Evolutionary conservation across 1,140 invertebrate species (phyloP).

Genomic region (Mercenaria mercenaria): DNA sequence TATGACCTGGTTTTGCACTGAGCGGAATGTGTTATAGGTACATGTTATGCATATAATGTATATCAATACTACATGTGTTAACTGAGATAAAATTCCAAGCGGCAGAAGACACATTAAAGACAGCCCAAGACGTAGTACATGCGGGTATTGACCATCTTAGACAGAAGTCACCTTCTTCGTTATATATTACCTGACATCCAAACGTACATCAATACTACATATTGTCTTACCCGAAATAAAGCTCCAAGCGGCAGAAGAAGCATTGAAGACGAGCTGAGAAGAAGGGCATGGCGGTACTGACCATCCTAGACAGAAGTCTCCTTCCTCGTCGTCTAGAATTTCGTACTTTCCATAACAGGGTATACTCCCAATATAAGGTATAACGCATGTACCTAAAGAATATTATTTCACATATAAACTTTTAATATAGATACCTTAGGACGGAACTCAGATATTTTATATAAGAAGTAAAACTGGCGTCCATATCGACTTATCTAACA

Average conservation of each 20-base stretch:
- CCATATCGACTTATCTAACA: neutral
- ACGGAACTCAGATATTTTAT: neutral
- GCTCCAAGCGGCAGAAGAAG: constrained; percentile 52
- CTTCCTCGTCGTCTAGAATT: constrained; percentile 37
- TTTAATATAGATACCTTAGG: neutral
- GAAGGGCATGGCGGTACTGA: constrained; percentile 37
- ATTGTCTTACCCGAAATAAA: constrained; percentile 43
- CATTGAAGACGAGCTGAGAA: constrained; percentile 28
- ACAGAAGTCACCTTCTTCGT: constrained; percentile 61
- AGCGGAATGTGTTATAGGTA: too few relatives aligned
- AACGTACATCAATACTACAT: too few relatives aligned
- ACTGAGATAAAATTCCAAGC: constrained; percentile 59
- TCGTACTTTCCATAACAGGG: constrained; percentile 57
- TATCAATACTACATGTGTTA: neutral
- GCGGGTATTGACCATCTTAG: constrained; percentile 53
- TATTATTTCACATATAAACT: neutral
- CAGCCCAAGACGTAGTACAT: constrained; percentile 42
- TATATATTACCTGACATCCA: neutral
- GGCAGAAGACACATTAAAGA: constrained; percentile 27
- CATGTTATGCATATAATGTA: too few relatives aligned
- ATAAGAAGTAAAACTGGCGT: too few relatives aligned
- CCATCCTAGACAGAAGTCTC: constrained; percentile 67
- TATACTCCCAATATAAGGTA: constrained; percentile 48
- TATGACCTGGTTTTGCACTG: too few relatives aligned
- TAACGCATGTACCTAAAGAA: constrained; percentile 35